phyloP scores from a whole-genome alignment of 2,888 invertebrate species.

The Furcula furcula region DNA sequence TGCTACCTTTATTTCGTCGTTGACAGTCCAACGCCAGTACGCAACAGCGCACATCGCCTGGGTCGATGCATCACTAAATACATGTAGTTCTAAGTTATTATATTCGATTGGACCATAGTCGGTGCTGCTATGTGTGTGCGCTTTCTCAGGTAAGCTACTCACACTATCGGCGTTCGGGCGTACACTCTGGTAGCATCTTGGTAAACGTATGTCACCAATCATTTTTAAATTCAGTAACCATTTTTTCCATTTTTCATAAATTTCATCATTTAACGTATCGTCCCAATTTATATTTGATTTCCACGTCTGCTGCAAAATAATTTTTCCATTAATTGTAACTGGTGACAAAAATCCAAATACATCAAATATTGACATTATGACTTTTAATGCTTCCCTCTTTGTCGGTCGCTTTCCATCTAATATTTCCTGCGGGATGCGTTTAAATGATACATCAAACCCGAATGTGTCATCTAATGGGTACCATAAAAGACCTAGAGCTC shows the following conservation, averaged over 20 bases:
- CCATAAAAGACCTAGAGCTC: constrained; percentile 28
- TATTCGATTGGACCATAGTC: too few relatives aligned
- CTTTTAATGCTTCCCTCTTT: constrained; percentile 9
- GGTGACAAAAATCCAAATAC: constrained; percentile 13
- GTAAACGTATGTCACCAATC: too few relatives aligned
- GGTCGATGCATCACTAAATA: constrained; percentile 3
- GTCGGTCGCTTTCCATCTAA: constrained; percentile 2
- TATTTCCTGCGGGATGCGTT: not conserved
- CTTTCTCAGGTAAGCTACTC: too few relatives aligned
- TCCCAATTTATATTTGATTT: constrained; percentile 13
- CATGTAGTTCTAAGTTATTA: constrained; percentile 3
- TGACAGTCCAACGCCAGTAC: constrained; percentile 3
- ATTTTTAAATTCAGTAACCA: not conserved
- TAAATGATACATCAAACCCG: constrained; percentile 20
- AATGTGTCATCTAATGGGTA: constrained; percentile 17
- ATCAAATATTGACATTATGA: constrained; percentile 18
- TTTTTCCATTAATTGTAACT: constrained; percentile 12
- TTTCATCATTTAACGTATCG: constrained; percentile 4
- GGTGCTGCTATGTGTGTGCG: too few relatives aligned
- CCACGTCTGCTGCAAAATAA: constrained; percentile 16
- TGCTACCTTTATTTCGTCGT: constrained; percentile 1
- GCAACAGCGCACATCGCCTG: constrained; percentile 1
- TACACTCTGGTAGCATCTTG: too few relatives aligned
- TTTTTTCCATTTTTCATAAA: not conserved
- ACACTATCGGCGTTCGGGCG: too few relatives aligned